phyloP scores from a whole-genome alignment of 2,113 vertebrate species.

The Numenius arquata region DNA sequence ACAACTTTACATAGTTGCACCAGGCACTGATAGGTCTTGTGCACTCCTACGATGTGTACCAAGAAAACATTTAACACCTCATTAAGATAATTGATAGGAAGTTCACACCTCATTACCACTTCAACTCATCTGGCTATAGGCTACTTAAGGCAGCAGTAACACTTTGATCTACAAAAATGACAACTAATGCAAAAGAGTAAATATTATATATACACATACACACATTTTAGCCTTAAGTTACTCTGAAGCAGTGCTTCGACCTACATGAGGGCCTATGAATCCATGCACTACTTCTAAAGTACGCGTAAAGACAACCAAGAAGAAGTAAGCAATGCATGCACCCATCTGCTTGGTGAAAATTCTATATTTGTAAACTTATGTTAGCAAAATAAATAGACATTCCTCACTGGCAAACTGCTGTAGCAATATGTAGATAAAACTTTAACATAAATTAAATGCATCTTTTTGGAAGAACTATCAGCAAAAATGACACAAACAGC shows the following conservation, averaged over 20 bases:
- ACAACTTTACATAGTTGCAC: neutral
- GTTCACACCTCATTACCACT: constrained; percentile 39
- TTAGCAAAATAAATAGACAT: neutral
- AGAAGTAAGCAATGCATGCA: neutral
- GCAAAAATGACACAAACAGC: neutral
- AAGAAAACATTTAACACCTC: constrained; percentile 36
- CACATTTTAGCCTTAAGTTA: neutral
- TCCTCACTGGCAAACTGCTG: neutral
- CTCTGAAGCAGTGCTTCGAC: neutral
- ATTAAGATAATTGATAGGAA: constrained; percentile 26
- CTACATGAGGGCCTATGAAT: neutral
- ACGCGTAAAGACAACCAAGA: neutral
- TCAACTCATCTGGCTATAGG: neutral
- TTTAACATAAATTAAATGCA: neutral
- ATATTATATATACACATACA: neutral
- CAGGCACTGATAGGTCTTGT: neutral
- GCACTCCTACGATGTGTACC: neutral
- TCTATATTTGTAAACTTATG: neutral
- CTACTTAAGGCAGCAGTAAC: neutral
- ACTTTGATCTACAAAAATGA: neutral
- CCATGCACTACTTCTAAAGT: neutral
- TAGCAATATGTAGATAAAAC: neutral
- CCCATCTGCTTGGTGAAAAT: neutral
- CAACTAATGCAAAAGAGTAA: neutral
- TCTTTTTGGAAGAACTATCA: neutral